Base-by-base conservation (phyloP, 2,113 vertebrate species). In the Calidris pygmaea region DNA sequence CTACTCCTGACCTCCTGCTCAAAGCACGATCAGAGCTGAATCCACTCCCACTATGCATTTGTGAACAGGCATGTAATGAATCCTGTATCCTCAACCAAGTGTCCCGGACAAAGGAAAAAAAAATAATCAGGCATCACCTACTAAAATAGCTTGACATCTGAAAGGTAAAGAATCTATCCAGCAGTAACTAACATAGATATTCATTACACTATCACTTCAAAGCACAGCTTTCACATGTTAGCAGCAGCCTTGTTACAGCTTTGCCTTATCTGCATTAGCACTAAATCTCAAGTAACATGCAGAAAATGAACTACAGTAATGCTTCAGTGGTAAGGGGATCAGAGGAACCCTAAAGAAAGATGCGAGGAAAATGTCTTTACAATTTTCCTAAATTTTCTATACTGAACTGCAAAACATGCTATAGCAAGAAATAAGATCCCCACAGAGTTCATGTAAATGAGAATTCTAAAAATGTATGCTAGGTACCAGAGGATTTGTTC, bases 401-500 rank as follows among this genome's bases (percentile, higher is more conserved):
- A 77, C 29, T 85, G 76, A 96, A 81, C 48, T 87, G 47, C 41
- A 85, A 90, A 66, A 66, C 37, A 89, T 79, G 37, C 53, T 89
- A 65, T 68, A 92, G 58, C 73, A 89, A 93, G 82, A 83, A 94
- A 86, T 71, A 89, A 95, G 60, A 71, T 86, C 91, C 91, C 75
- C 68, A 73, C 53, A 72, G 67, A 95, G 37, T 78, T 94, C 74
- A 95, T 77, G 90, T 80, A 97, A 94, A 88, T 79, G 77, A 90
- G 59, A 89, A 39, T 78, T 96, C 87, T 95, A 81, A 90, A 95
- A 87, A 85, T 76, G 32, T 92, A 78, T 82, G 92, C 85, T 84
- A 82, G 85, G 94, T 95, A 92, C 55, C 92, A 90, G 58, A 96
- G 92, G 95, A 96, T 94, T 90, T 97, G 79, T 91, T 96, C 78